These are phyloP conservation scores for Paracanthobrama guichenoti DNA, from an alignment of 2,113 vertebrate genomes.

Conservation along the genomic window DNA sequence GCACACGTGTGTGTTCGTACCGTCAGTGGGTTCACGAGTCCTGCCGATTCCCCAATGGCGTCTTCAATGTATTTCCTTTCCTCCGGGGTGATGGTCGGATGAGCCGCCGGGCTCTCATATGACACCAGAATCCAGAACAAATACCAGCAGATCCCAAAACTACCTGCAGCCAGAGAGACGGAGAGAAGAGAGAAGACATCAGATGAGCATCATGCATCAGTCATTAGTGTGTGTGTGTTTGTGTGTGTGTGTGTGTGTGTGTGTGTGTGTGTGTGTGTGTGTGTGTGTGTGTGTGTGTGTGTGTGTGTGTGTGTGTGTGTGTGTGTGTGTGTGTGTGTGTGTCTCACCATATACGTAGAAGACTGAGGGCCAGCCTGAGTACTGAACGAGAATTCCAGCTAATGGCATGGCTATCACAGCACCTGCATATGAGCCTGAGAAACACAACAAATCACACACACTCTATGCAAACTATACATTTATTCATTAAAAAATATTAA, in stretches of 20 bases:
- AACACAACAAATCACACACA: neutral
- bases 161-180: slow-evolving; percentile 73
- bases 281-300: too few species aligned
- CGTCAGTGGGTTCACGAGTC: slow-evolving; percentile 69
- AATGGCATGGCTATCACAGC: slow-evolving; percentile 92
- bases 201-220: neutral
- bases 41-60: slow-evolving; percentile 90
- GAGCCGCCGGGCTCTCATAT: slow-evolving; percentile 94
- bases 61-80: slow-evolving; percentile 96
- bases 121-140: slow-evolving; percentile 98
- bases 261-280: too few species aligned
- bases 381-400: slow-evolving; percentile 88
- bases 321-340: neutral
- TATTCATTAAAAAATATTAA: neutral
- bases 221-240: neutral
- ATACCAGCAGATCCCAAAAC: slow-evolving; percentile 94
- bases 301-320: neutral
- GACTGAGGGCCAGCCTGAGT: slow-evolving; percentile 87
- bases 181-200: neutral
- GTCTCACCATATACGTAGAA: slow-evolving; percentile 88
- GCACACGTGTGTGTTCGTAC: slow-evolving; percentile 30
- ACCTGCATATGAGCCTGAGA: slow-evolving; percentile 86
- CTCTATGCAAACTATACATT: neutral
- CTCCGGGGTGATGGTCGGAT: slow-evolving; percentile 94
- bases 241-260: neutral